A percentile compares a stretch with the other conserved stretches of the same genome.
Conservation (phyloP, 2,888 invertebrate species). For the Mantis religiosa region DNA sequence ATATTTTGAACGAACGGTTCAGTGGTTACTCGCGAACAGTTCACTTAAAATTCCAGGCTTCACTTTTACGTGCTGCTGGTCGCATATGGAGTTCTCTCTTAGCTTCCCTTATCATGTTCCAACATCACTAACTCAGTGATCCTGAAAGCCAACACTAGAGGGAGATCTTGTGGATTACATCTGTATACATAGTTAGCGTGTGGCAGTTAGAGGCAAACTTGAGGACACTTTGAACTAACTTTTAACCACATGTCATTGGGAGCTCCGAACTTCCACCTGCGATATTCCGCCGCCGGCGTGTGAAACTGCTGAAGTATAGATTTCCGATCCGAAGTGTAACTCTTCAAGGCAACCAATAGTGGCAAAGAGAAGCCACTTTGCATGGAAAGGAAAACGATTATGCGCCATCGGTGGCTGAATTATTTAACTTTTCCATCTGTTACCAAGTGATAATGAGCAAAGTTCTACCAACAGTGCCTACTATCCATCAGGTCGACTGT, state of each 20-base stretch:
- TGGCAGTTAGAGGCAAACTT: no score
- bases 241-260: neutral
- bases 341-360: neutral
- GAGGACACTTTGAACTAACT: neutral
- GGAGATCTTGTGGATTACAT: no score
- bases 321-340: neutral
- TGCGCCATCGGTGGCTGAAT: neutral
- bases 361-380: neutral
- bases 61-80: no score
- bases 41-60: no score
- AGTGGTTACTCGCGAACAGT: no score
- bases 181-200: no score
- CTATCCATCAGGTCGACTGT: neutral
- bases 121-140: no score
- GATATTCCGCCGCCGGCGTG: no score
- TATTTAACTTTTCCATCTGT: neutral
- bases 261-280: neutral
- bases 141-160: no score
- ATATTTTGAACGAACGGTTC: no score
- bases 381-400: neutral
- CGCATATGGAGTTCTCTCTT: no score
- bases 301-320: neutral
- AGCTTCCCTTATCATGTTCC: no score
- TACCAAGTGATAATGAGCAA: neutral
- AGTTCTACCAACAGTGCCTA: neutral